Evolutionary conservation across 1,140 invertebrate species (phyloP), one percentile per base, ranked within the genome.

Genomic region (Nautilus pompilius): DNA sequence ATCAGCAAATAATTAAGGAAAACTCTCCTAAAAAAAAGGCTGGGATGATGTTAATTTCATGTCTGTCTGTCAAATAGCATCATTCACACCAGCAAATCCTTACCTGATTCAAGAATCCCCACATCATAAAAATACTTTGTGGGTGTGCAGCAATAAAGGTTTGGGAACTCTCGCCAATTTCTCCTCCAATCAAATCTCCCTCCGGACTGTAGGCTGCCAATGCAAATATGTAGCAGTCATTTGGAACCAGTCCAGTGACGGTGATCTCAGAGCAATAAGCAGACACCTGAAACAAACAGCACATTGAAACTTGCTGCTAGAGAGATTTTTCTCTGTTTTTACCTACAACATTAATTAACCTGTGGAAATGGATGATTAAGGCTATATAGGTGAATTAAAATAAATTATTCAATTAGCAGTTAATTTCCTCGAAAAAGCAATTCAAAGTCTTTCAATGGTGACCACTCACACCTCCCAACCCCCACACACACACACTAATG

Each of bases 141-240:
- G 79, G 77, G 56, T 79, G 76, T 3, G 74, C 76, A 8, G 80
- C 82, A 34, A 82, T 66, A 26, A 83, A 74, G 17, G 82, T 78
- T 62, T 73, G 73, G 17, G 76, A 78, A 26, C 76, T 80, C 30
- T 81, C 77, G 45, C 82, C 81, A n/a, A 83, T 66, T 8, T 69
- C 58, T 22, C 74, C 75, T 8, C 80, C 80, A 34, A 83, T 81
- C 28, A 83, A 60, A 53, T 78, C 72, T 30, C 82, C 82, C 28
- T 81, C 76, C 8, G 63, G 58, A 10, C 78, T 79, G 65, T 82
- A 83, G 10, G 81, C 81, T 58, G 75, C 80, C 15, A 83, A 75
- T 49, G 80, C 81, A 75, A 82, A 82, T 5, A 82, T 66, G 60
- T 83, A 83, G 29, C 72, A 68, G 62, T 80, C 71, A 59, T 81